Evolutionary conservation across 2,113 vertebrate species (phyloP), one percentile per base, ranked within the genome.

Genomic region (Amazona guildingii): DNA sequence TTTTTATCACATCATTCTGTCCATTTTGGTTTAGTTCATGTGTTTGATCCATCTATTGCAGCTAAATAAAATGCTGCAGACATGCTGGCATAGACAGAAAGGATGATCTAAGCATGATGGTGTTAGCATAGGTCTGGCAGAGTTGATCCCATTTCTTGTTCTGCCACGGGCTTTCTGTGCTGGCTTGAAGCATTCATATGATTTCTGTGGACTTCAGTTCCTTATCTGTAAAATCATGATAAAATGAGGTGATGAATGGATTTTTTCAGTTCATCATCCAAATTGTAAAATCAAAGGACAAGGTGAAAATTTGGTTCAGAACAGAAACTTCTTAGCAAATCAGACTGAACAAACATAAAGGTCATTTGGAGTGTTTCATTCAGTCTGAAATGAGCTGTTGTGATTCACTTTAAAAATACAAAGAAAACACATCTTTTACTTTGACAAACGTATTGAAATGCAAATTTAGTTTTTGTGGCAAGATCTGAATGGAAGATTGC

Each of bases 231-330:
- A 90, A 88, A 83, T 88, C 61, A 72, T 52, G 72, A 88, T 75
- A 88, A 95, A 91, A 83, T 52, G 63, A 33, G 17, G 64, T 63
- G 59, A 73, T 86, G 17, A 95, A 79, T 68, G 48, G 10, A 17
- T 86, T 92, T 83, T 90, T 90, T 76, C 63, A 69, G 44, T 92
- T 94, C 72, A 92, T 11, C 16, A 79, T 31, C 54, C 67, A 88
- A 86, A 93, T 14, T 46, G 46, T 63, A 93, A 95, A 81, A 83
- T 86, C 59, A 81, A 90, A 88, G 64, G 59, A 83, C 70, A 72
- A 92, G 28, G 72, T 74, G 52, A 88, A 51, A 84, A 68, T 86
- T 64, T 86, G 59, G 23, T 83, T 92, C 55, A 59, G 33, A 94
- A 92, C 4, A 67, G 54, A 80, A 90, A 41, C 9, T 4, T 24